Base-by-base conservation (phyloP, 1,140 invertebrate species). In the Lordiphosa collinella region DNA sequence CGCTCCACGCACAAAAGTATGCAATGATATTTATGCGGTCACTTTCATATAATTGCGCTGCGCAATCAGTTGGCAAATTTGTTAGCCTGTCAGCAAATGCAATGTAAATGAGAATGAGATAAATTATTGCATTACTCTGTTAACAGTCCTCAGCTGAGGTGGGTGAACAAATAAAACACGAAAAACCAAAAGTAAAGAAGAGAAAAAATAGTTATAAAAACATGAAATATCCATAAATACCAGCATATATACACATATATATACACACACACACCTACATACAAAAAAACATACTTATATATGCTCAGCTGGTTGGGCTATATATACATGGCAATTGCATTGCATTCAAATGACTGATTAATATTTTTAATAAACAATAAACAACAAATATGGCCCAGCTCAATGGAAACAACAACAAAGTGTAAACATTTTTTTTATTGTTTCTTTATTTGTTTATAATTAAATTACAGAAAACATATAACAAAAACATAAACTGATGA, bases 311-410 rank as follows among this genome's bases (percentile, higher is more conserved):
- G 14, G 29, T 16, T 12, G 25, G 14, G 9, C 7, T 44, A 49
- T 18, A 7, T 11, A 38, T 25, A 44, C 60, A 65, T 32, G 68
- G 69, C 75, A 80, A 82, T 86, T 73, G 22, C 68, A 82, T 86
- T 86, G 80, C 80, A 86, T 86, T 86, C 67, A 86, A 86, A 86
- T 86, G 80, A 86, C 80, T 86, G 80, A 86, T 86, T 80, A 86
- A 86, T 86, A 86, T 75, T 85, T 86, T 86, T 86, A 85, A 80
- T 86, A 85, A 84, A 78, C 59, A 78, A 76, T 48, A 65, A 55
- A 44, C 43, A 53, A 53, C 36, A 70, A 66, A 56, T 31, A 49
- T 49, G 54, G 34, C 41, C 32, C 46, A 55, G 46, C 41, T 18
- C 40, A 40, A 55, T 41, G 53, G 22, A 47, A 40, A 57, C 41